These are phyloP conservation scores for Odontocerum albicorne DNA, from an alignment of 2,888 invertebrate genomes.

Conservation along the genomic window DNA sequence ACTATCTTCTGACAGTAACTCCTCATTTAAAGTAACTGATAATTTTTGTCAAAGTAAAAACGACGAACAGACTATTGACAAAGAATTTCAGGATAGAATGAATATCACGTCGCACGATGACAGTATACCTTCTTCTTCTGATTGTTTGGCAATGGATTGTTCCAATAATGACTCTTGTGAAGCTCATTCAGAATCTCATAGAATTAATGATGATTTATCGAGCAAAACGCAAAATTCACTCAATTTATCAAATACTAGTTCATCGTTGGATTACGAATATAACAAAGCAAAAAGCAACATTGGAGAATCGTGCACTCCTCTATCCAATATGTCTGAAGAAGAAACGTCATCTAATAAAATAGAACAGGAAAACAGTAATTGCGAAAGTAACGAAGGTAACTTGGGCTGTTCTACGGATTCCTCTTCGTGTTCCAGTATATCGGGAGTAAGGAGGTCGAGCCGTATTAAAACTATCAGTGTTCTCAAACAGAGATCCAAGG, in stretches of 20 bases:
- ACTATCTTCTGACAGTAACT: conserved; percentile 19
- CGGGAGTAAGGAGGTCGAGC: conserved; percentile 70
- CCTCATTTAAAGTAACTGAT: neutral
- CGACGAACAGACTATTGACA: neutral
- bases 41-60: no score
- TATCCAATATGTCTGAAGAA: conserved; percentile 39
- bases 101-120: conserved; percentile 9
- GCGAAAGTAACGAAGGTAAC: conserved; percentile 46
- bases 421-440: conserved; percentile 54
- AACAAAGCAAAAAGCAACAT: neutral
- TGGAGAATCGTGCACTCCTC: neutral
- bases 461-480: conserved; percentile 76
- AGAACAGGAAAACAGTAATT: conserved; percentile 18
- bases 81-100: conserved; percentile 25
- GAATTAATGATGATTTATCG: no score
- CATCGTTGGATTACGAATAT: neutral
- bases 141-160: neutral
- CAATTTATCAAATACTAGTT: no score
- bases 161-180: neutral
- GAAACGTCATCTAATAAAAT: conserved; percentile 48
- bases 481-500: conserved; percentile 66
- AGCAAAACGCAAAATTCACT: no score
- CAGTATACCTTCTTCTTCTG: neutral
- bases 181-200: no score
- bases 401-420: conserved; percentile 45